A percentile compares a stretch with the other conserved stretches of the same genome.
Conservation (phyloP, 2,113 vertebrate genomes). For the Arenaria interpres region DNA sequence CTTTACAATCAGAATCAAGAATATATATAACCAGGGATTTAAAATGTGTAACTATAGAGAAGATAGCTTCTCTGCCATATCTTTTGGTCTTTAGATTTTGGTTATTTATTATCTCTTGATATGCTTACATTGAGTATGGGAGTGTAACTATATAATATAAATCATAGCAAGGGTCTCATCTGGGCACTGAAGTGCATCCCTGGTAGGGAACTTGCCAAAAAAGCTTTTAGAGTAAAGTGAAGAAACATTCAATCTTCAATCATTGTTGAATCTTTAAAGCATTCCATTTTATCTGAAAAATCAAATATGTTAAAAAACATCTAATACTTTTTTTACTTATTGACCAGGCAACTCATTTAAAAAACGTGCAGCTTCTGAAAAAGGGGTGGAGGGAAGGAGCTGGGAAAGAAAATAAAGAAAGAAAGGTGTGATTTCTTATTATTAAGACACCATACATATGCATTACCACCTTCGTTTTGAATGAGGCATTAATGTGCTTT, state of each 20-base stretch:
- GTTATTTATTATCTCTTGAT: neutral
- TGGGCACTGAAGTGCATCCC: neutral
- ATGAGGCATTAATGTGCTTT: slow-evolving; percentile 37
- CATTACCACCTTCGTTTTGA: slow-evolving; percentile 27
- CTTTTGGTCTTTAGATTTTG: neutral
- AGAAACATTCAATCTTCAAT: slow-evolving; percentile 2
- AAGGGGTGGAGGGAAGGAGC: neutral
- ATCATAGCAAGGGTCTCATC: neutral
- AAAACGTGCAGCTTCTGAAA: neutral
- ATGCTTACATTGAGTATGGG: neutral
- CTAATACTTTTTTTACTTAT: slow-evolving; percentile 11
- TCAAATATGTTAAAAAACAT: neutral
- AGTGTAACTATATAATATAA: neutral
- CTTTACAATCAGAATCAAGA: neutral
- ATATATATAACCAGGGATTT: neutral
- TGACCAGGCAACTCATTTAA: slow-evolving; percentile 32
- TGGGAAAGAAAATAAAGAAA: neutral
- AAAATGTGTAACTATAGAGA: neutral
- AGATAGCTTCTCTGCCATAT: neutral
- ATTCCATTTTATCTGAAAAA: slow-evolving; percentile 34
- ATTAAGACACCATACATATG: neutral
- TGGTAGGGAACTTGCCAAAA: neutral
- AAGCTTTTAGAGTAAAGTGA: neutral
- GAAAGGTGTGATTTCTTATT: slow-evolving; percentile 34
- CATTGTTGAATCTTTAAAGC: neutral